These are phyloP conservation scores for Solea solea DNA, from an alignment of 2,113 vertebrate genomes.

Conservation along the genomic window DNA sequence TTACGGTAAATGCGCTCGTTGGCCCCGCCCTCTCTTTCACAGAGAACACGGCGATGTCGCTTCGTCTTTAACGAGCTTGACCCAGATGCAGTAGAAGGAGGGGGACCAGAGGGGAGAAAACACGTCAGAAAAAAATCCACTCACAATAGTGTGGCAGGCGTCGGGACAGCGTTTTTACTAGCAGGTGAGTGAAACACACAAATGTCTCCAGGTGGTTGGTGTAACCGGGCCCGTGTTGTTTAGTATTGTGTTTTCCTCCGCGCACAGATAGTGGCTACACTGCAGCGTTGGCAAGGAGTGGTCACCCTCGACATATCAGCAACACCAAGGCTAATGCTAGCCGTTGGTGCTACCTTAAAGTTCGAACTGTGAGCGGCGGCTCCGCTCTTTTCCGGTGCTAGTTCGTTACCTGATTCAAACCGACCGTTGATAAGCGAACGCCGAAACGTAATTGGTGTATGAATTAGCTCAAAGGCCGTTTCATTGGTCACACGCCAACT, in stretches of 20 bases:
- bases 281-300: slow-evolving; percentile 80
- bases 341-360: slow-evolving; percentile 47
- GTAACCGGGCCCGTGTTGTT: not conserved
- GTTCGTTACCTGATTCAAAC: not conserved
- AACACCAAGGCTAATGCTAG: slow-evolving; percentile 49
- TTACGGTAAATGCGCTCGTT: slow-evolving; percentile 65
- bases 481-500: slow-evolving; percentile 10
- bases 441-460: rapidly evolving
- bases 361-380: not conserved
- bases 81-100: slow-evolving; percentile 65
- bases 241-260: not conserved
- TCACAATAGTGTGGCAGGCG: slow-evolving; percentile 34
- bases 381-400: not conserved
- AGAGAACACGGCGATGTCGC: slow-evolving; percentile 73
- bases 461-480: not conserved
- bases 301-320: slow-evolving; percentile 60
- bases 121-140: not conserved
- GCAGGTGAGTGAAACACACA: slow-evolving; percentile 53
- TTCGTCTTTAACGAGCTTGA: slow-evolving; percentile 69
- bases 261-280: slow-evolving; percentile 32
- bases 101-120: slow-evolving; percentile 52
- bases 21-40: slow-evolving; percentile 68
- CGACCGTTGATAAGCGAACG: rapidly evolving
- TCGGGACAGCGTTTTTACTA: slow-evolving; percentile 22
- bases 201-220: not conserved